These are phyloP conservation scores for Thyatira batis DNA, from an alignment of 2,888 invertebrate genomes.

Conservation along the genomic window DNA sequence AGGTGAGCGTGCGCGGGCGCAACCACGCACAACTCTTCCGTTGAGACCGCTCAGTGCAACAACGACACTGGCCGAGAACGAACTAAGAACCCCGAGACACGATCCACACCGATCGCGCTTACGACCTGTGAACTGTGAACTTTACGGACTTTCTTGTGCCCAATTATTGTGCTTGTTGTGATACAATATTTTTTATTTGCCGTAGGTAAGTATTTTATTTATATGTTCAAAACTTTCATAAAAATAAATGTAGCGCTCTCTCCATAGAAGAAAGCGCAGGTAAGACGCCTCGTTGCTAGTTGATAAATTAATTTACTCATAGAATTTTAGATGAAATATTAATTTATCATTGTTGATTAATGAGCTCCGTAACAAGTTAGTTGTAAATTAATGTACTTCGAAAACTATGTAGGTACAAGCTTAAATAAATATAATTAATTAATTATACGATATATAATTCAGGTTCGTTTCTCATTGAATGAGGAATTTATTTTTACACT, in stretches of 20 bases:
- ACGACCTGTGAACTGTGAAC: constrained; percentile 69
- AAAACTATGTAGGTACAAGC: background rate
- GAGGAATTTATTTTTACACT: background rate
- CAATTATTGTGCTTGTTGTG: constrained; percentile 61
- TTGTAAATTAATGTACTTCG: background rate
- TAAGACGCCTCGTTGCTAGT: constrained; percentile 33
- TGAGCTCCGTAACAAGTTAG: background rate
- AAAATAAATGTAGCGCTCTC: constrained; percentile 47
- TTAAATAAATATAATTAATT: background rate
- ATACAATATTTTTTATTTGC: constrained; percentile 33
- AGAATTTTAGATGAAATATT: constrained; percentile 8
- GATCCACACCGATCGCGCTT: constrained; percentile 38
- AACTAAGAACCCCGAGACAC: constrained; percentile 66
- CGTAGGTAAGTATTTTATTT: constrained; percentile 50
- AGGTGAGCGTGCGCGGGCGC: constrained; percentile 73
- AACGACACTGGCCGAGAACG: constrained; percentile 74
- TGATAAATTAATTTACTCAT: constrained; percentile 37
- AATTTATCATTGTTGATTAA: background rate
- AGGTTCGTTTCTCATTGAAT: background rate
- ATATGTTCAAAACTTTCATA: constrained; percentile 36
- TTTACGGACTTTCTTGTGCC: constrained; percentile 54
- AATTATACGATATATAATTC: background rate
- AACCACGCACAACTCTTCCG: constrained; percentile 67
- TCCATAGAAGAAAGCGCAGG: constrained; percentile 56
- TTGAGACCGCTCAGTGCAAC: constrained; percentile 69